Base-by-base conservation (phyloP, 1,140 invertebrate species). In the Atta cephalotes region DNA sequence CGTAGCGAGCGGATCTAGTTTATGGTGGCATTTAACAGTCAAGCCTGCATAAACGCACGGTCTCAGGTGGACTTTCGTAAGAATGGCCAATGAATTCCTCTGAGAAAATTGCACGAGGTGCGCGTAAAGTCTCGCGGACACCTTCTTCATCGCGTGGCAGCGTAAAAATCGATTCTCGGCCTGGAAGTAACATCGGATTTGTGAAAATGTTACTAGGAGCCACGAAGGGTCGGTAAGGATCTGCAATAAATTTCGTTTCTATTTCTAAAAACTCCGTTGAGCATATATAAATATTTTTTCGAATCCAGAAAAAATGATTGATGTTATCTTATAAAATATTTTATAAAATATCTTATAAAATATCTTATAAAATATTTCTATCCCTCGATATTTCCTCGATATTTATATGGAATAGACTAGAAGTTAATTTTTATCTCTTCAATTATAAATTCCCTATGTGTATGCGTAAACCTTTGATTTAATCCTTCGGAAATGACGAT, bases 11-110 rank as follows among this genome's bases (percentile, higher is more conserved):
- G 18, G 25, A 74, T 81, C 87, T 80, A 91, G n/a, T 89, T 91
- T 91, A 91, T 86, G 85, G 39, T 28, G n/a, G 21, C 78, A 62
- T 88, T 89, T 86, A 88, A 89, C 81, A 85, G 71, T 79, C 80
- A 58, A 62, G 70, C 70, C 70, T 91, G 87, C 85, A 91, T 91
- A 91, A 91, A 91, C 51, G 77, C 58, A 60, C 25, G 90, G 88
- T 49, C 90, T 68, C 90, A 91, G 90, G 90, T 91, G 90, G 90
- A 91, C 88, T 87, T 68, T 18, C 78, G 70, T 49, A 68, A 51
- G 74, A 90, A 89, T 89, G 86, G 65, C 68, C 90, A 89, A 92
- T 91, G 91, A 91, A 92, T 91, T 90, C 86, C 84, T 45, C 66
- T 35, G 58, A 68, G 87, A 28, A 92, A 90, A 91, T 89, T 89